Evolutionary conservation across 2,888 invertebrate genomes (phyloP).

Genomic region (Lasioglossum oenotherae): DNA sequence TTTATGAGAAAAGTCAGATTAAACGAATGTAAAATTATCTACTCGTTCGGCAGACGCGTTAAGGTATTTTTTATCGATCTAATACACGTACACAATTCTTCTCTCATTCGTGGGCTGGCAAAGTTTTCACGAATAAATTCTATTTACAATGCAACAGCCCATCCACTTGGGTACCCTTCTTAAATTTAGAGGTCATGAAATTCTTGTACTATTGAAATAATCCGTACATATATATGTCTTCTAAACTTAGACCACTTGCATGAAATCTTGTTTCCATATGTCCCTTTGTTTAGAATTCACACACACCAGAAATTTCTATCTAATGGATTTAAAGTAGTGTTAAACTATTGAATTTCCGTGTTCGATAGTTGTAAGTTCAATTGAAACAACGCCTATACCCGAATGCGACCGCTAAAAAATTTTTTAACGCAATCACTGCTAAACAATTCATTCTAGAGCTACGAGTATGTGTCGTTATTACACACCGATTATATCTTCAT

Average conservation of each 20-base stretch:
- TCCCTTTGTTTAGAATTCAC: slow-evolving; percentile 58
- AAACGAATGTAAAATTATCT: slow-evolving; percentile 64
- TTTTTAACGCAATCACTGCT: slow-evolving; percentile 49
- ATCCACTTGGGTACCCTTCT: slow-evolving; percentile 41
- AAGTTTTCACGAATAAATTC: slow-evolving; percentile 46
- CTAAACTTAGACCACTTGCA: slow-evolving; percentile 59
- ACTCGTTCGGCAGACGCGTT: slow-evolving; percentile 32
- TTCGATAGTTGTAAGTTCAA: slow-evolving; percentile 51
- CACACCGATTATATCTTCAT: slow-evolving; percentile 68
- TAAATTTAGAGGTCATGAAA: slow-evolving; percentile 55
- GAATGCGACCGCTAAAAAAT: slow-evolving; percentile 55
- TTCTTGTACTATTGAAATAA: slow-evolving; percentile 39
- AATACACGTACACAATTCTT: slow-evolving; percentile 37
- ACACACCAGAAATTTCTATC: slow-evolving; percentile 73
- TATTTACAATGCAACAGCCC: slow-evolving; percentile 67
- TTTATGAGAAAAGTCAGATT: slow-evolving; percentile 60
- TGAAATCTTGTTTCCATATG: slow-evolving; percentile 55
- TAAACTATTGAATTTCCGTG: slow-evolving; percentile 48
- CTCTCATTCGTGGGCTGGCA: slow-evolving; percentile 46
- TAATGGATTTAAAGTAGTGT: slow-evolving; percentile 65
- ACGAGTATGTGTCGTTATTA: slow-evolving; percentile 63
- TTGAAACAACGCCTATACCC: slow-evolving; percentile 48
- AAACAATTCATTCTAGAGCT: slow-evolving; percentile 59
- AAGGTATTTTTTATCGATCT: slow-evolving; percentile 29
- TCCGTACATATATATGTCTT: slow-evolving; percentile 32